These are phyloP conservation scores for Anthopleura xanthogrammica DNA, from an alignment of 92 coral and sea anemone species.

Conservation along the genomic window DNA sequence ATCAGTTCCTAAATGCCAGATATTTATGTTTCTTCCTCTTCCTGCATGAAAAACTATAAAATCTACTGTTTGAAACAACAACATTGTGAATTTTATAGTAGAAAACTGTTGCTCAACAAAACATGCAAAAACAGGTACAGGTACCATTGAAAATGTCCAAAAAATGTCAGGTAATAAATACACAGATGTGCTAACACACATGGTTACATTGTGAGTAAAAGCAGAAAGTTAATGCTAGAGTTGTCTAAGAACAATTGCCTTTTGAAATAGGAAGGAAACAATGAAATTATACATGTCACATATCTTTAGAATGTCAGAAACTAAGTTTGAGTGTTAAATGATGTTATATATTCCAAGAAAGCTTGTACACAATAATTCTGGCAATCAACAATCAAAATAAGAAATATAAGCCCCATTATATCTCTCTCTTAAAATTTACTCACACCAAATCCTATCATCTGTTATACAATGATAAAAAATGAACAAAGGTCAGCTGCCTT, in stretches of 20 bases:
- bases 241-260: not conserved
- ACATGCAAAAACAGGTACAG: slow-evolving; percentile 1
- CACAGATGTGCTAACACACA: not conserved
- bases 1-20: not conserved
- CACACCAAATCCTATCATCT: no score
- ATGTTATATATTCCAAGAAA: not conserved
- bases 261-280: slow-evolving; percentile 5
- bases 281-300: no score
- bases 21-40: not conserved
- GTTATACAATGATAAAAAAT: no score
- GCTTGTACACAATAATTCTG: no score
- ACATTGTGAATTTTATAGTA: not conserved
- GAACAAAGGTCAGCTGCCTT: no score
- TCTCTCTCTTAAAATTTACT: no score
- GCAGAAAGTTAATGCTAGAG: slow-evolving; percentile 3
- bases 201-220: not conserved
- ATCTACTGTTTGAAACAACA: not conserved
- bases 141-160: not conserved
- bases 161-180: not conserved
- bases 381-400: no score
- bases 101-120: not conserved
- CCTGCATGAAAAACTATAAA: not conserved
- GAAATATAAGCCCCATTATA: no score
- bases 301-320: not conserved
- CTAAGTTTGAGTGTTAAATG: not conserved